Base-by-base conservation (phyloP, 2,888 invertebrate species). In the Thymelicus sylvestris region DNA sequence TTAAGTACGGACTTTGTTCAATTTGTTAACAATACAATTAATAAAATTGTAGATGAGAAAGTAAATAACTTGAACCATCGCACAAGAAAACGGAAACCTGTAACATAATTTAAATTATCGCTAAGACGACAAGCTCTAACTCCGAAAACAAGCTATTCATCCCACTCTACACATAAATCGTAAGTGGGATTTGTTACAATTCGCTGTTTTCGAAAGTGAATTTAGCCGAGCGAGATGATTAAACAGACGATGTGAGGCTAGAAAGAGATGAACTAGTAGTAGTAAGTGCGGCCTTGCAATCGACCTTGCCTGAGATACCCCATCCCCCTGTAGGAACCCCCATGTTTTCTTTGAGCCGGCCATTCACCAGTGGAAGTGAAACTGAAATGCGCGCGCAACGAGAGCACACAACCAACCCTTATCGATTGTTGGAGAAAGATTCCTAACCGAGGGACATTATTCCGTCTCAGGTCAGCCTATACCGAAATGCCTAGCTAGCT, bases 341-440 rank as follows among this genome's bases (percentile, higher is more conserved):
- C 83, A 83, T 83, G 82, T 82, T 85, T 85, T 86, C 86, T 84
- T 81, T 80, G 83, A 80, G 80, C 79, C 77, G 86, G 86, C 91
- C 93, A 94, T 93, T 94, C 93, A 93, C 89, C 77, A 89, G 80
- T 77, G 87, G 78, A 75, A 86, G 83, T 80, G 84, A 83, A 85
- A 85, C 83, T 77, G 78, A 77, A 64, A 71, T 90, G 91, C 92
- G 93, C 92, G 92, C 92, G 93, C 93, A 91, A 70, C 74, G 57
- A 64, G 72, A 77, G 82, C 84, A 87, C 84, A 83, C 80, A 77
- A 80, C 74, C 60, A 68, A 79, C 78, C 80, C 82, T 80, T 91
- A 93, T 93, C 85, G 93, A 93, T 93, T 90, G 82, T 81, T 75
- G 75, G 77, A 74, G 75, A 79, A 76, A 81, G 79, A 85, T 86